Evolutionary conservation across 2,113 vertebrate species (phyloP).

Genomic region (zebrafish (Danio rerio)): GRCz12tu NC_133180.1:9888001-9888500

Average conservation of each 20-base stretch:
- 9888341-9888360: constrained; percentile 79
- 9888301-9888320: constrained; percentile 68
- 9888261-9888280: constrained; percentile 84
- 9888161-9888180: constrained; percentile 1
- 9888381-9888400: neutral
- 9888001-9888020: neutral
- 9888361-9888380: constrained; percentile 78
- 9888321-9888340: constrained; percentile 76
- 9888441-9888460: too few species aligned
- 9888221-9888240: neutral
- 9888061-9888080: constrained; percentile 82
- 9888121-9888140: constrained; percentile 69
- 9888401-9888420: too few species aligned
- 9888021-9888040: neutral
- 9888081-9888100: constrained; percentile 75
- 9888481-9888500: too few species aligned
- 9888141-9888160: constrained; percentile 85
- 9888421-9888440: too few species aligned
- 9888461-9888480: too few species aligned
- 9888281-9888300: constrained; percentile 75
- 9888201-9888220: neutral
- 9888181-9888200: neutral
- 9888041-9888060: constrained; percentile 81
- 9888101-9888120: constrained; percentile 83
- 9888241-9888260: constrained; percentile 65